Evolutionary conservation across 2,797 vertebrate species (phyloP).

Genomic region (Sebastes steindachneri): DNA sequence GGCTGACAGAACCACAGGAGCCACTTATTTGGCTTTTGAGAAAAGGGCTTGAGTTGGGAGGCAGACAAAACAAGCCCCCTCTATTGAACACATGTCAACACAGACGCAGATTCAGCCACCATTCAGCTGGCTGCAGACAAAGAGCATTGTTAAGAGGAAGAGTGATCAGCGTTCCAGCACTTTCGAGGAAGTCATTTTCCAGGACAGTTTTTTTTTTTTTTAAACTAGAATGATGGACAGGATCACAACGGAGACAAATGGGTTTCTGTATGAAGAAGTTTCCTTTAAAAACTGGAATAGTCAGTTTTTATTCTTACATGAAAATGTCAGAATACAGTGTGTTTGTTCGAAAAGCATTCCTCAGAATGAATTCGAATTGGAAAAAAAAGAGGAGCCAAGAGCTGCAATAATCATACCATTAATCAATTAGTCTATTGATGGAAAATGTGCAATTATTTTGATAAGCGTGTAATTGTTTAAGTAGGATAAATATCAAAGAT

Average conservation of each 20-base stretch:
- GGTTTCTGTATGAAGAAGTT: background rate
- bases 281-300: background rate
- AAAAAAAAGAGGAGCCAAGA: background rate
- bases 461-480: background rate
- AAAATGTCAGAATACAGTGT: background rate
- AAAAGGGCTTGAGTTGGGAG: constrained; percentile 50
- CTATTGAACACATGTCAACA: constrained; percentile 59
- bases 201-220: background rate
- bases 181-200: constrained; percentile 6
- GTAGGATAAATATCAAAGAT: background rate
- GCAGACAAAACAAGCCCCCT: constrained; percentile 47
- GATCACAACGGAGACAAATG: constrained; percentile 1
- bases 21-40: constrained; percentile 56
- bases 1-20: constrained; percentile 60
- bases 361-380: background rate
- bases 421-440: background rate
- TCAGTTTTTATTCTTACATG: background rate
- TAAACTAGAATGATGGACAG: background rate
- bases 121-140: constrained; percentile 32
- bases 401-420: background rate
- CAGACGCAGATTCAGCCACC: constrained; percentile 18
- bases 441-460: background rate
- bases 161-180: constrained; percentile 21
- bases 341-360: background rate
- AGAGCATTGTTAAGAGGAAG: constrained; percentile 22